Evolutionary conservation across 2,797 vertebrate species (phyloP), one percentile per base, ranked within the genome.

Genomic region (Tachyglossus aculeatus): DNA sequence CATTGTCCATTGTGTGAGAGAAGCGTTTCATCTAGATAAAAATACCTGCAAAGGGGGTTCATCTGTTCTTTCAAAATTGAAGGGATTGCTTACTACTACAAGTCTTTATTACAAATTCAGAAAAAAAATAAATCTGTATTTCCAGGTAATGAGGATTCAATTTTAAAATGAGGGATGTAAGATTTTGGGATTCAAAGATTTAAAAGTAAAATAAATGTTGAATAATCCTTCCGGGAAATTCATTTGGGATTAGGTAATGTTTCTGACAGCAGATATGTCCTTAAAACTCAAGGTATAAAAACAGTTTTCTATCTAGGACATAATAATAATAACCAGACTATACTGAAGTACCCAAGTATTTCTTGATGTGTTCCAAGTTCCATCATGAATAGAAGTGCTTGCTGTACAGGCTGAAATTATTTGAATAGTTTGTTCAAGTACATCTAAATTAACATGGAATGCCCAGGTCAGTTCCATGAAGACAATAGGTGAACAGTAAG

Each of bases 121-220:
- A 40, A 69, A 62, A 51, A 71, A 64, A 18, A 61, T 82, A 67
- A 78, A 63, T 27, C 57, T 58, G 53, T 47, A 86, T 83, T 86
- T 76, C 60, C 18, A 62, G 71, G 64, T 82, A 85, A 52, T 27
- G 59, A 70, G 71, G 71, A 83, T 82, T 77, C 76, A 67, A 78
- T 79, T 77, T 54, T 63, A 77, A 77, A 82, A 79, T 74, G 55
- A 79, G 19, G 78, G 60, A 79, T 74, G 22, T 67, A 88, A 10
- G 60, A 78, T 50, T 52, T 79, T 62, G 62, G 73, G 79, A 82
- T 45, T 73, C 32, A 76, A 71, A 81, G 60, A 63, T 54, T 86
- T 77, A 70, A 74, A 76, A 77, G 87, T 77, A 72, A 77, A 81
- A 76, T 84, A 62, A 40, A 69, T 44, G 11, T 55, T 78, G 58